phyloP scores from a whole-genome alignment of 2,797 vertebrate genomes.

The Otus scops region DNA sequence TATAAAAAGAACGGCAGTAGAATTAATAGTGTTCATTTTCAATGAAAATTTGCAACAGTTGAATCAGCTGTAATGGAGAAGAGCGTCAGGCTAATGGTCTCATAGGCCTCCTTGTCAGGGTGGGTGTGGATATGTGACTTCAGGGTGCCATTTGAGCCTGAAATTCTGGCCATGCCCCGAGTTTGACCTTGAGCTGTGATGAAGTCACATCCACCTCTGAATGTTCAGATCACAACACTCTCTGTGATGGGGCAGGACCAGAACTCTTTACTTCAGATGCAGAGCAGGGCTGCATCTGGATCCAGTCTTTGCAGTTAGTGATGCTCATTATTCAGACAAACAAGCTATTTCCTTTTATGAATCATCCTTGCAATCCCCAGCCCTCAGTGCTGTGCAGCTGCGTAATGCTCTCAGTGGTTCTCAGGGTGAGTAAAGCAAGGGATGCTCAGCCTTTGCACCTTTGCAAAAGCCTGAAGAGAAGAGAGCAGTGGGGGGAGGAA shows the following conservation, averaged over 20 bases:
- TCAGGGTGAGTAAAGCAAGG: neutral
- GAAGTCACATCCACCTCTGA: neutral
- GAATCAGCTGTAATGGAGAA: neutral
- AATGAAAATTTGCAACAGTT: neutral
- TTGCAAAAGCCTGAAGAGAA: neutral
- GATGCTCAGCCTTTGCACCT: neutral
- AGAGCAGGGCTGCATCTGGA: neutral
- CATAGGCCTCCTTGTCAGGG: neutral
- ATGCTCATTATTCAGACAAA: constrained; percentile 5
- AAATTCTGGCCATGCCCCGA: neutral
- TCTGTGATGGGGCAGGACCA: neutral
- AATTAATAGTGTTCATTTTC: neutral
- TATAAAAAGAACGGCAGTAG: neutral
- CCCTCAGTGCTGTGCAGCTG: neutral
- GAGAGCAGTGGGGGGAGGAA: neutral
- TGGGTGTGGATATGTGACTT: neutral
- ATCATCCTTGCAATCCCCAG: neutral
- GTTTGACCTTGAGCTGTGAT: neutral
- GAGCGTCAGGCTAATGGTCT: neutral
- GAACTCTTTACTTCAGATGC: neutral
- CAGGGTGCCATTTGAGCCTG: neutral
- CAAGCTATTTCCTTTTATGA: constrained; percentile 29
- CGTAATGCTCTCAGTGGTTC: neutral
- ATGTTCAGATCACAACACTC: neutral
- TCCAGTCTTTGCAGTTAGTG: neutral